phyloP scores from a whole-genome alignment of 53 echinoderm and acorn worm genomes.

The Henricia sp. region DNA sequence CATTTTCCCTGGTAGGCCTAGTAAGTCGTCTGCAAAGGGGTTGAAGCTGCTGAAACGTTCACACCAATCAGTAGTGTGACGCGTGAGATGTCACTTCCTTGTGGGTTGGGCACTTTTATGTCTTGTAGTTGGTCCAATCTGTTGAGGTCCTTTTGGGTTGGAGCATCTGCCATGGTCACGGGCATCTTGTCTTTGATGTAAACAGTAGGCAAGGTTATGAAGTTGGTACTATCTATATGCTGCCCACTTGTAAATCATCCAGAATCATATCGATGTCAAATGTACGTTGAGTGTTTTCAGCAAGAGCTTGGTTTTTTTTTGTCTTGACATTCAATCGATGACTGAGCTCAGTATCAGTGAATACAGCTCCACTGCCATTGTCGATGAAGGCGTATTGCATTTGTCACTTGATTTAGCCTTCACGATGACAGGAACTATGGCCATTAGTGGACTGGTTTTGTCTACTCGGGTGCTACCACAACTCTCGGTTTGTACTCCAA shows the following conservation, averaged over 20 bases:
- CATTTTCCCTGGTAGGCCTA: conserved; percentile 29
- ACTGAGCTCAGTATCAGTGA: conserved; percentile 24
- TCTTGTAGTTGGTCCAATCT: conserved; percentile 60
- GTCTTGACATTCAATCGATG: conserved; percentile 22
- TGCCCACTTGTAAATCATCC: conserved; percentile 45
- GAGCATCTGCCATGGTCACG: conserved; percentile 49
- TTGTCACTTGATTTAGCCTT: conserved; percentile 50
- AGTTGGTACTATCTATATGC: conserved; percentile 18
- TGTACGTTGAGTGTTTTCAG: conserved; percentile 60
- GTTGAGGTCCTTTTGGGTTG: conserved; percentile 60
- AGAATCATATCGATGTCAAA: conserved; percentile 46
- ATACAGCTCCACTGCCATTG: conserved; percentile 70
- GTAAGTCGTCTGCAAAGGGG: conserved; percentile 63
- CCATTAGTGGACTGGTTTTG: conserved; percentile 32
- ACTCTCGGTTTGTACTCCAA: conserved; percentile 7
- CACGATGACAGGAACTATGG: conserved; percentile 46
- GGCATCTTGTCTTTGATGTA: conserved; percentile 68
- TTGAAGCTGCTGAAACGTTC: conserved; percentile 55
- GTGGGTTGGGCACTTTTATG: conserved; percentile 40
- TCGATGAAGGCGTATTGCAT: conserved; percentile 57
- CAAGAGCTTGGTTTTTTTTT: conserved; percentile 42
- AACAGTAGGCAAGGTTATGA: conserved; percentile 57
- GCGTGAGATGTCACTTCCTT: conserved; percentile 21
- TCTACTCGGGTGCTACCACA: not conserved
- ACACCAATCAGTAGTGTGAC: conserved; percentile 72